Conservation (phyloP, 92 coral and sea anemone species). For the Parazoanthus atlanticus region DNA sequence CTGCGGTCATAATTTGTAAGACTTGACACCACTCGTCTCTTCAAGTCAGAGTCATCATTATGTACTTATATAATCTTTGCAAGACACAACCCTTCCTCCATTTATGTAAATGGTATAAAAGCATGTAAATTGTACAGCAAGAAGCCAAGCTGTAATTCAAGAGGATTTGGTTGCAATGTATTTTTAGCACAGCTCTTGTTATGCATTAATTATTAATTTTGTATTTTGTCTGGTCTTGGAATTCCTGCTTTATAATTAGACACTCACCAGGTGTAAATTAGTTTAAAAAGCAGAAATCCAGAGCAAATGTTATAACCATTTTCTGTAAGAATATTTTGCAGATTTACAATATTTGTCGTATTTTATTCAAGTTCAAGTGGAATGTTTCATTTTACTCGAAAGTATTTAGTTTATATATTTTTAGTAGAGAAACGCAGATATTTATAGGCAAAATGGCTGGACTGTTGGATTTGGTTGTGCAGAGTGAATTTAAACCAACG, state of each 20-base stretch:
- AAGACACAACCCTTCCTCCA: background rate
- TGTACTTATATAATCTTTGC: background rate
- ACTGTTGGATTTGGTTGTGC: conserved; percentile 40
- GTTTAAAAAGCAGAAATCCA: background rate
- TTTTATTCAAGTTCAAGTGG: conserved; percentile 44
- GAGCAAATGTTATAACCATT: conserved; percentile 27
- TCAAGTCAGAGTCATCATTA: background rate
- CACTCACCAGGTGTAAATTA: background rate
- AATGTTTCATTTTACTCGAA: conserved; percentile 49
- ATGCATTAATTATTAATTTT: background rate
- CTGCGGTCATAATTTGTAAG: background rate
- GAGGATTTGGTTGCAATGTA: background rate
- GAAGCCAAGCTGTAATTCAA: background rate
- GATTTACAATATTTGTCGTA: conserved; percentile 45
- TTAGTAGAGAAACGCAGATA: conserved; percentile 69
- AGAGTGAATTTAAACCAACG: conserved; percentile 7
- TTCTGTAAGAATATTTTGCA: conserved; percentile 38
- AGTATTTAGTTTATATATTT: conserved; percentile 72
- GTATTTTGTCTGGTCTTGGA: background rate
- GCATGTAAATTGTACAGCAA: background rate
- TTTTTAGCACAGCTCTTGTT: background rate
- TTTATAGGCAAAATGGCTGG: conserved; percentile 64
- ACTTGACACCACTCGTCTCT: background rate
- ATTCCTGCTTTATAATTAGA: background rate
- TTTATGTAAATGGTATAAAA: background rate